These are phyloP conservation scores for Strigamia transsilvanica DNA, from an alignment of 2,888 invertebrate species.

Conservation along the genomic window DNA sequence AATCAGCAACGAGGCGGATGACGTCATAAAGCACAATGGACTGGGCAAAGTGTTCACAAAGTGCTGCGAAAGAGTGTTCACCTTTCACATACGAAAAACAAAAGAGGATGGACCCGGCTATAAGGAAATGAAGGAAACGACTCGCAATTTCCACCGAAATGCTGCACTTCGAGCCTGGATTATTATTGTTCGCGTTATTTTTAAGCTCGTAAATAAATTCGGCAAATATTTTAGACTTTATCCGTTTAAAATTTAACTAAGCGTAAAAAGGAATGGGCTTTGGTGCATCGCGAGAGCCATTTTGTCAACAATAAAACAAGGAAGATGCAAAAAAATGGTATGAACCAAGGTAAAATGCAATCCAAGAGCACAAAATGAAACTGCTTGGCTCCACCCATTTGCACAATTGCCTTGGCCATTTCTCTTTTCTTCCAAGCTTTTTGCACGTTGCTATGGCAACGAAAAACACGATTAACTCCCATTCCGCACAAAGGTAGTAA, in stretches of 20 bases:
- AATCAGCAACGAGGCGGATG: not conserved
- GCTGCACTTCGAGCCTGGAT: not conserved
- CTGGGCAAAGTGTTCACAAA: not conserved
- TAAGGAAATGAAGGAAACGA: not conserved
- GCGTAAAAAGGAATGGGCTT: not conserved
- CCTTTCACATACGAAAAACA: conserved; percentile 4
- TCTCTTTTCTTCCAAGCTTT: conserved; percentile 17
- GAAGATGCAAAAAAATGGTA: not conserved
- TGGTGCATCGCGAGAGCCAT: not conserved
- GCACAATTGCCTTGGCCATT: conserved; percentile 35
- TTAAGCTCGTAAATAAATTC: not conserved
- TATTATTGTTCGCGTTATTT: not conserved
- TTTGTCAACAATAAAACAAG: conserved; percentile 25
- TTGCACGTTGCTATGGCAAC: conserved; percentile 23
- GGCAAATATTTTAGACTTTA: not conserved
- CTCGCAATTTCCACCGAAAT: not conserved
- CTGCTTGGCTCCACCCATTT: conserved; percentile 41
- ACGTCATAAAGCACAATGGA: conserved; percentile 28
- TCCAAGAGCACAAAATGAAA: conserved; percentile 27
- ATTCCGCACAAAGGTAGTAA: not conserved
- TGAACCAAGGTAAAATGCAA: conserved; percentile 15
- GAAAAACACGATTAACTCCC: conserved; percentile 32
- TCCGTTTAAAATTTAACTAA: conserved; percentile 34
- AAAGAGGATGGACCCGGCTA: not conserved
- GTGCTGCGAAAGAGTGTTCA: not conserved